Evolutionary conservation across 2,797 vertebrate species (phyloP), one percentile per base, ranked within the genome.

Genomic region (Knipowitschia caucasica): DNA sequence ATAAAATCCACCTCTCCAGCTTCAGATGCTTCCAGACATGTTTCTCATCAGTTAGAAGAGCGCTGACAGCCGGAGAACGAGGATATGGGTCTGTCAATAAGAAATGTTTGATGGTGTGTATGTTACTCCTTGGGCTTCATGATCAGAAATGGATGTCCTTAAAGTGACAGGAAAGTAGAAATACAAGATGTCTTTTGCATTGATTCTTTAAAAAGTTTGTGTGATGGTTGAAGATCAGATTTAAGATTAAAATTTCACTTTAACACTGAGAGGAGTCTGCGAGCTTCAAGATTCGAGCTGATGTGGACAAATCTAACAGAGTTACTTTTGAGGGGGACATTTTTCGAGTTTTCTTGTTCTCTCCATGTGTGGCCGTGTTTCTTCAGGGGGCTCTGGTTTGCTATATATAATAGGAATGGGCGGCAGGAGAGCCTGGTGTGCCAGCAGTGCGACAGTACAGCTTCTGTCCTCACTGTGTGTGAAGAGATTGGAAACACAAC

Each of bases 61-160:
- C 27, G 15, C n/a, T 50, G 49, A 47, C 30, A 61, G 43, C 30
- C 25, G 53, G 18, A 58, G 2, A 21, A 9, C 15, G 14, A 24
- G 21, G 38, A 25, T 51, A 39, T 12, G 35, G 27, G 27, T 56
- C 61, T 53, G 51, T 59, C 30, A 30, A 51, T 4, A 35, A n/a
- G 20, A 30, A 46, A 8, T 63, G 23, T 34, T 29, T 50, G 44
- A 33, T 36, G 21, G 3, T 36, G 4, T 45, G 5, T 0, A 7
- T 24, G 24, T 4, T 1, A 52, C 24, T 62, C 25, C 60, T 8
- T 53, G 12, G 25, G 4, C 38, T 40, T 27, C 18, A 8, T 49
- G 43, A 58, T 65, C 29, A 54, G 30, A 17, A 46, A 39, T 26
- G 34, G 40, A 53, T 26, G 50, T 52, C 24, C 30, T 50, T 47